These are phyloP conservation scores for Triops cancriformis DNA, from an alignment of 1,140 invertebrate species.

Conservation along the genomic window DNA sequence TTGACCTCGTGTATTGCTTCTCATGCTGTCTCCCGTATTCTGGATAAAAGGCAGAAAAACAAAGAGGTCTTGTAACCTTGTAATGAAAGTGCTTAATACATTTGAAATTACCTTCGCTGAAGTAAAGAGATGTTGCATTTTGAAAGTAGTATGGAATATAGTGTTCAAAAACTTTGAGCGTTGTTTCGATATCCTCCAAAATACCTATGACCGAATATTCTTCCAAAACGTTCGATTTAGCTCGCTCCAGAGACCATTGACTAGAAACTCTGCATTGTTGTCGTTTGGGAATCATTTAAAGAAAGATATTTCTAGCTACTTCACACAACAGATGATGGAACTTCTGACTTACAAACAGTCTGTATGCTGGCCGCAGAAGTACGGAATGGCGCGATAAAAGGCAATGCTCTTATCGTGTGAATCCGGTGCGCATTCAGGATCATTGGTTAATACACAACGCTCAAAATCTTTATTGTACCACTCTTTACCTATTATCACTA, in stretches of 20 bases:
- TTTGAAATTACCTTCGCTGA: conserved; percentile 50
- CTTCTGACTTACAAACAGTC: conserved; percentile 65
- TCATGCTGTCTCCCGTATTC: conserved; percentile 42
- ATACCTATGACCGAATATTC: conserved; percentile 81
- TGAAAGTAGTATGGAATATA: conserved; percentile 75
- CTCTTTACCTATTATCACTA: conserved; percentile 11
- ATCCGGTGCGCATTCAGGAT: conserved; percentile 38
- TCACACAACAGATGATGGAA: not conserved
- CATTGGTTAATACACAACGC: conserved; percentile 38
- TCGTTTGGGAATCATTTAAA: conserved; percentile 26
- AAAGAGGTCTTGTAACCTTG: too few species aligned
- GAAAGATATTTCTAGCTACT: conserved; percentile 19
- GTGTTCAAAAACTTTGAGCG: conserved; percentile 69
- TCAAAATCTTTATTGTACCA: conserved; percentile 34
- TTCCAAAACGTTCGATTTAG: conserved; percentile 71
- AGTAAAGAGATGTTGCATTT: conserved; percentile 65
- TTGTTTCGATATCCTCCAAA: conserved; percentile 75
- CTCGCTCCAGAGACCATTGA: conserved; percentile 67
- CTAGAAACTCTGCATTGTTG: conserved; percentile 62
- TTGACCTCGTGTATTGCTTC: conserved; percentile 58
- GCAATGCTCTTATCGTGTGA: conserved; percentile 27
- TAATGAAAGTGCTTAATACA: not conserved
- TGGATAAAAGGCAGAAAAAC: not conserved
- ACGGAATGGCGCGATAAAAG: conserved; percentile 38
- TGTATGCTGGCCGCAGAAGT: conserved; percentile 80